A percentile compares a stretch with the other conserved stretches of the same genome.
phyloP scores from a whole-genome alignment of 53 echinoderm and acorn worm species.

The Arbacia lixula region DNA sequence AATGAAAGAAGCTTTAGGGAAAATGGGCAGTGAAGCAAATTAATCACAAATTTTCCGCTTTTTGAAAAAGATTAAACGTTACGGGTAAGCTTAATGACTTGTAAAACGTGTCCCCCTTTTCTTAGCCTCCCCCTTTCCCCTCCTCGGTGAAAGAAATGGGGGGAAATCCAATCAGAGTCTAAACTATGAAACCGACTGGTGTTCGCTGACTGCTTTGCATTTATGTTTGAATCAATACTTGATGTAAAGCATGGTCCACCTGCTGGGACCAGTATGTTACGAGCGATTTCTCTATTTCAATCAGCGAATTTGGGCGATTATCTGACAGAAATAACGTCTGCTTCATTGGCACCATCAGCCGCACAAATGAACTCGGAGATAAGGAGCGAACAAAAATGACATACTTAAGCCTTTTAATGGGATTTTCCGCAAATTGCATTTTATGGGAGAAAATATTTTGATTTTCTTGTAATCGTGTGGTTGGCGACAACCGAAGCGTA shows the following conservation, averaged over 20 bases:
- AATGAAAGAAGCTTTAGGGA: too few species aligned
- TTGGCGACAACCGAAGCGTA: background rate
- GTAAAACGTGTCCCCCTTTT: too few species aligned
- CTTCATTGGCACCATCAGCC: slow-evolving; percentile 3
- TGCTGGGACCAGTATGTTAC: slow-evolving; percentile 17
- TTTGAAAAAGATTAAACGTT: too few species aligned
- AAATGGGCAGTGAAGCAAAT: too few species aligned
- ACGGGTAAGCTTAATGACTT: too few species aligned
- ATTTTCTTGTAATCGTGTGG: background rate
- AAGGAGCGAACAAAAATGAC: slow-evolving; percentile 16
- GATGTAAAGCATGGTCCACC: background rate
- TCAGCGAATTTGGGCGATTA: too few species aligned
- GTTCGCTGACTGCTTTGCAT: slow-evolving; percentile 22
- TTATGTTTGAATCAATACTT: slow-evolving; percentile 36
- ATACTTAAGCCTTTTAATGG: slow-evolving; percentile 32
- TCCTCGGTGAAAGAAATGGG: too few species aligned
- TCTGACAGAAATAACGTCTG: background rate
- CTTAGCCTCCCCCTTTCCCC: too few species aligned
- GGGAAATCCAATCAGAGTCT: too few species aligned
- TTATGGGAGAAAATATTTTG: slow-evolving; percentile 30
- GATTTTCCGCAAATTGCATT: slow-evolving; percentile 19
- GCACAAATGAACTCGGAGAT: too few species aligned
- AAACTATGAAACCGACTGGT: too few species aligned
- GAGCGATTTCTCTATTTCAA: slow-evolving; percentile 22
- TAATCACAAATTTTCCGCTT: too few species aligned